Base-by-base conservation (phyloP, 1,140 invertebrate species). In the Cydia strobilella region DNA sequence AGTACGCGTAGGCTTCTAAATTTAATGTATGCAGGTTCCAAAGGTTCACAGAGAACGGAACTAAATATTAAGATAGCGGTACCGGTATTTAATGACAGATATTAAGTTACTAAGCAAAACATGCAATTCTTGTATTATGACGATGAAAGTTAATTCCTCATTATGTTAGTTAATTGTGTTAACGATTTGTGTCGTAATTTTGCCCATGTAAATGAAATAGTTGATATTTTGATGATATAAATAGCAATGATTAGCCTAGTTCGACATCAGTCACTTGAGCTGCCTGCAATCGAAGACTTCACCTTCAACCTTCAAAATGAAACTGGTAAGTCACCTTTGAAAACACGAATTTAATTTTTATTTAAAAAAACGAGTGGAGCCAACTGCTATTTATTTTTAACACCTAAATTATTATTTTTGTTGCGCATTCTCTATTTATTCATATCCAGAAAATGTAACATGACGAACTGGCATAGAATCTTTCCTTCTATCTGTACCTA, bases 111-210 rank as follows among this genome's bases (percentile, higher is more conserved):
- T n/a, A n/a, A n/a, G 5, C n/a, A 51, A 51, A 51, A 6, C n/a
- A 3, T 3, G 42, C 0, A n/a, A 59, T 59, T 59, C 54, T 12
- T 59, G 54, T 54, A n/a, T 54, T 54, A 18, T 18, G 18, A 51
- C 48, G 48, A 59, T 54, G 20, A n/a, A n/a, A 59, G 54, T 59
- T 59, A 59, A 59, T 59, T 59, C 23, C 54, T 59, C 54, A 59
- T 59, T 59, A 59, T 23, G 54, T 59, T 59, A 59, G 54, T 59
- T 59, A 59, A 59, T 59, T 59, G 54, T 59, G 7, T 23, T 59
- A 59, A 59, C 18, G 6, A 59, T 23, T 59, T 59, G 20, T 59
- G 54, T 51, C 2, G 48, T 12, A 69, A 31, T 15, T 31, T n/a
- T 6, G 65, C n/a, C n/a, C n/a, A n/a, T n/a, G n/a, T n/a, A n/a